These are phyloP conservation scores for Lordiphosa collinella DNA, from an alignment of 1,140 invertebrate species.

Conservation along the genomic window DNA sequence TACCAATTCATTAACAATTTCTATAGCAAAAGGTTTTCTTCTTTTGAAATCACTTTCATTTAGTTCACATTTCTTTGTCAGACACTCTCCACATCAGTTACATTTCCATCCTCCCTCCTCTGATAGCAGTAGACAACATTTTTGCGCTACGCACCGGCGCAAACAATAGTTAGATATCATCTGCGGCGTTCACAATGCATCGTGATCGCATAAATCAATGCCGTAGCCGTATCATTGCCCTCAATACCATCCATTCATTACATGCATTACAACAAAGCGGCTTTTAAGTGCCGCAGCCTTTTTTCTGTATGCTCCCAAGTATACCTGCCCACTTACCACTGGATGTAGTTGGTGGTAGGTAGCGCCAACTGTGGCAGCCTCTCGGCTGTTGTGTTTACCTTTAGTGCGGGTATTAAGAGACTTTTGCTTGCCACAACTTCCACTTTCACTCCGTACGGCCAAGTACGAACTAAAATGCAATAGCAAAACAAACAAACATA, in stretches of 20 bases:
- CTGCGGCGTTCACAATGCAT: constrained; percentile 25
- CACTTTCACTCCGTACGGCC: constrained; percentile 60
- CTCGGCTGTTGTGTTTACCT: constrained; percentile 29
- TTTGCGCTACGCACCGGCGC: constrained; percentile 57
- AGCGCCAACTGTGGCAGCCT: constrained; percentile 35
- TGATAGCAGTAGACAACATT: constrained; percentile 9
- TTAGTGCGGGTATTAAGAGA: constrained; percentile 37
- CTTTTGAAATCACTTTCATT: constrained; percentile 29
- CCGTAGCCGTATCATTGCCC: constrained; percentile 59
- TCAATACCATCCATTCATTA: constrained; percentile 51
- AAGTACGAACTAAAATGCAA: constrained; percentile 39
- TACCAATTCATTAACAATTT: too few species aligned
- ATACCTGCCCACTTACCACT: constrained; percentile 3
- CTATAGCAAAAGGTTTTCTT: constrained; percentile 24
- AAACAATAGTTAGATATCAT: constrained; percentile 46
- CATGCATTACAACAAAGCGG: constrained; percentile 42
- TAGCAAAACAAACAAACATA: constrained; percentile 33
- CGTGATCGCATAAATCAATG: constrained; percentile 70
- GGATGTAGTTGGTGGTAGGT: constrained; percentile 11
- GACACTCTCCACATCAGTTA: too few species aligned
- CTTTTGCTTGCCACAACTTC: constrained; percentile 50
- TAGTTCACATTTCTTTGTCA: constrained; percentile 15
- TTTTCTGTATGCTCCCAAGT: constrained; percentile 27
- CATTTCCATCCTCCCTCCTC: background rate
- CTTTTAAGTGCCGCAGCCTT: constrained; percentile 49